These are phyloP conservation scores for Illadopsis cleaveri DNA, from an alignment of 2,113 vertebrate species.

Conservation along the genomic window DNA sequence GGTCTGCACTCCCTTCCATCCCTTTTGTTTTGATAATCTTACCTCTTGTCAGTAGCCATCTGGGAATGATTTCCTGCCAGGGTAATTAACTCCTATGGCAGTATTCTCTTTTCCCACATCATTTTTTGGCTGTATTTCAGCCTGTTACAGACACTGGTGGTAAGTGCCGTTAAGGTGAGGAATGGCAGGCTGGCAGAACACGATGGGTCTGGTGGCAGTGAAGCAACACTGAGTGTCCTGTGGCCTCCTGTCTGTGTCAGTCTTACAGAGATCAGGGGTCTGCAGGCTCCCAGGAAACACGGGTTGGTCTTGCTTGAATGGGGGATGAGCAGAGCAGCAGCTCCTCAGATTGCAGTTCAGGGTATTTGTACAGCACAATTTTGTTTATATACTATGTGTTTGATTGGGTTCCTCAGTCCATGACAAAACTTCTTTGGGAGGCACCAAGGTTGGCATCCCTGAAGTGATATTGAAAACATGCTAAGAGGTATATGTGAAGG, in stretches of 20 bases:
- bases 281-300: not conserved
- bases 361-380: not conserved
- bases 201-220: not conserved
- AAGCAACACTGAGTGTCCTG: not conserved
- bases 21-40: slow-evolving; percentile 6
- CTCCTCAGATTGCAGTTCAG: not conserved
- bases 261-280: not conserved
- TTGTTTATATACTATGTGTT: not conserved
- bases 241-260: not conserved
- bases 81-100: not conserved
- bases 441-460: not conserved
- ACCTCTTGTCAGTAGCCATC: not conserved
- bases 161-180: not conserved
- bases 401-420: not conserved
- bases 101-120: not conserved
- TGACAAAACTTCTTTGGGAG: not conserved
- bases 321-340: not conserved
- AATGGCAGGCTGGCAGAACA: not conserved
- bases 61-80: not conserved
- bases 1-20: not conserved
- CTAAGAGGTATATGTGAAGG: not conserved
- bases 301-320: not conserved
- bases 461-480: not conserved
- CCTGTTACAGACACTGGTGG: not conserved
- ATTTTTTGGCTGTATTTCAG: not conserved